A percentile compares a stretch with the other conserved stretches of the same genome.
Conservation (phyloP, 2,888 invertebrate species). For the Cephus runcator region DNA sequence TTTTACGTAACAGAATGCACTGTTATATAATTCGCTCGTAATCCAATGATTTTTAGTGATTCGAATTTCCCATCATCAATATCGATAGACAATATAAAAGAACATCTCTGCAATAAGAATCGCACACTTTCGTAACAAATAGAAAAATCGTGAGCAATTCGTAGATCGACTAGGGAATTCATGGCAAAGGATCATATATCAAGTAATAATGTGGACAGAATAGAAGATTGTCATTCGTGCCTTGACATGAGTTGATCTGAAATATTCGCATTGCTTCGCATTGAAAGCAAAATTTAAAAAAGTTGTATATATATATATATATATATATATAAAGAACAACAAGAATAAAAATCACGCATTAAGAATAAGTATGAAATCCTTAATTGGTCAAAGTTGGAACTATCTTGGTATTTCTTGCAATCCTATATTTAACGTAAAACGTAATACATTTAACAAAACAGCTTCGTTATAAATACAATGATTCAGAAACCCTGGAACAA, state of each 20-base stretch:
- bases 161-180: not conserved
- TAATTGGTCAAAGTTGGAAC: conserved; percentile 2
- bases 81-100: not conserved
- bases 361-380: not conserved
- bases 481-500: conserved; percentile 22
- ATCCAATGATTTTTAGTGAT: not conserved
- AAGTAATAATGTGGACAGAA: not conserved
- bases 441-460: conserved; percentile 5
- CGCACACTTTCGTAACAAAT: not conserved
- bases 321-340: not conserved
- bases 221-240: not conserved
- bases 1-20: not conserved
- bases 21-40: not conserved
- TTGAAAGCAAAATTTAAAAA: not conserved
- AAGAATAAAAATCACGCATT: not conserved
- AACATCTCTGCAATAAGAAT: too few species aligned
- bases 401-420: conserved; percentile 2
- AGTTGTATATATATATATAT: not conserved
- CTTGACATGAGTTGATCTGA: not conserved
- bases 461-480: conserved; percentile 15
- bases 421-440: conserved; percentile 7
- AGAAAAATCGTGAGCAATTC: not conserved
- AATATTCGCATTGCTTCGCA: not conserved
- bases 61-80: not conserved
- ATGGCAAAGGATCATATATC: not conserved